Evolutionary conservation across 2,797 vertebrate species (phyloP).

Genomic region (Acridotheres tristis): DNA sequence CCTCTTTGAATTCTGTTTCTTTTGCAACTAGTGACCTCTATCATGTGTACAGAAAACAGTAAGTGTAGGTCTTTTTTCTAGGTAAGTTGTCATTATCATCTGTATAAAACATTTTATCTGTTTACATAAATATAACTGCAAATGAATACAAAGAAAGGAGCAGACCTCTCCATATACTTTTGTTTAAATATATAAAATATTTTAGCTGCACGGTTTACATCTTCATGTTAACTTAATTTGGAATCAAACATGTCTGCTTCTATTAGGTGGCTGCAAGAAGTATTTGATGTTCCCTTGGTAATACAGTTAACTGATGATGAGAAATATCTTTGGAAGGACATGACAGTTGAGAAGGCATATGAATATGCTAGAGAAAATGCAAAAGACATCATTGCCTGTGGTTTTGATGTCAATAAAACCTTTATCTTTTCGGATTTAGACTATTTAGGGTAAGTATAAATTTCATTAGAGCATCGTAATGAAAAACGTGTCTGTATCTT

Average conservation of each 20-base stretch:
- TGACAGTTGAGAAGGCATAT: constrained; percentile 87
- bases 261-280: constrained; percentile 95
- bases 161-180: not conserved
- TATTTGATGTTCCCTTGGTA: constrained; percentile 92
- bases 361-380: constrained; percentile 89
- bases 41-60: not conserved
- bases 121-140: not conserved
- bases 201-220: not conserved
- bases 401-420: constrained; percentile 95
- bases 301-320: constrained; percentile 98
- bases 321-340: constrained; percentile 98
- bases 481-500: not conserved
- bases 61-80: not conserved
- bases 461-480: not conserved
- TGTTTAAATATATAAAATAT: not conserved
- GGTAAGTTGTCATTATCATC: not conserved
- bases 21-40: not conserved
- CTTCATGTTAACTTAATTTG: not conserved
- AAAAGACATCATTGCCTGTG: constrained; percentile 96
- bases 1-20: not conserved
- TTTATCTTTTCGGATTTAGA: constrained; percentile 98
- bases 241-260: not conserved
- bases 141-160: not conserved
- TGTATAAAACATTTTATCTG: not conserved
- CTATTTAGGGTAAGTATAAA: constrained; percentile 89